These are phyloP conservation scores for Arion vulgaris DNA, from an alignment of 1,140 invertebrate genomes.

Conservation along the genomic window DNA sequence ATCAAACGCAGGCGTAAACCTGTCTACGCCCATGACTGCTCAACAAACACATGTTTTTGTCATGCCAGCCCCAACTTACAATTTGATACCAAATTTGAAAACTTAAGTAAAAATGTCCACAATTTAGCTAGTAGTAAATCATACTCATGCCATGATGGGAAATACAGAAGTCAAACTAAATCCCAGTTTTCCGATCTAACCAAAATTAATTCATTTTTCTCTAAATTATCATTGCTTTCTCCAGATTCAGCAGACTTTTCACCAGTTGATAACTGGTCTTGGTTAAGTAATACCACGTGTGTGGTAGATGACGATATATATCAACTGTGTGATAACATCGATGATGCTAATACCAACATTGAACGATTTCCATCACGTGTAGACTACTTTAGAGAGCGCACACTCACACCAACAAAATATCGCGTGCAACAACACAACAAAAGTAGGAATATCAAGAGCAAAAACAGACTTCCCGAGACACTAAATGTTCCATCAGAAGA, in stretches of 20 bases:
- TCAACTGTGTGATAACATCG: too few relatives aligned
- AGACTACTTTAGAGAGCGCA: neutral
- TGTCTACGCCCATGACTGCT: neutral
- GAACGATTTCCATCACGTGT: neutral
- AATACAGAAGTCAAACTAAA: neutral
- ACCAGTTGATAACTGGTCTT: neutral
- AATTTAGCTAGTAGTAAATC: neutral
- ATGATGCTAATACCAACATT: too few relatives aligned
- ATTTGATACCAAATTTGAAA: neutral
- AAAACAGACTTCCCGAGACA: neutral
- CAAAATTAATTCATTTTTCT: neutral
- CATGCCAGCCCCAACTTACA: neutral
- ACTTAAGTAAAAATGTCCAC: neutral
- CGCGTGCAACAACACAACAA: neutral
- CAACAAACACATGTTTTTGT: neutral
- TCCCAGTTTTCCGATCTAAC: neutral
- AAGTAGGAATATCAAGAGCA: neutral
- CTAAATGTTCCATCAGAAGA: too few relatives aligned
- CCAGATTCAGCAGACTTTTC: neutral
- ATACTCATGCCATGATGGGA: neutral
- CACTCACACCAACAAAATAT: conserved; percentile 24
- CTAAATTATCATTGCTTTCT: neutral
- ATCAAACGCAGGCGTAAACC: neutral
- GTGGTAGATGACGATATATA: neutral
- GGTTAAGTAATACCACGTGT: neutral